Conservation (phyloP, 2,113 vertebrate genomes). For the Prionailurus viverrinus region DNA sequence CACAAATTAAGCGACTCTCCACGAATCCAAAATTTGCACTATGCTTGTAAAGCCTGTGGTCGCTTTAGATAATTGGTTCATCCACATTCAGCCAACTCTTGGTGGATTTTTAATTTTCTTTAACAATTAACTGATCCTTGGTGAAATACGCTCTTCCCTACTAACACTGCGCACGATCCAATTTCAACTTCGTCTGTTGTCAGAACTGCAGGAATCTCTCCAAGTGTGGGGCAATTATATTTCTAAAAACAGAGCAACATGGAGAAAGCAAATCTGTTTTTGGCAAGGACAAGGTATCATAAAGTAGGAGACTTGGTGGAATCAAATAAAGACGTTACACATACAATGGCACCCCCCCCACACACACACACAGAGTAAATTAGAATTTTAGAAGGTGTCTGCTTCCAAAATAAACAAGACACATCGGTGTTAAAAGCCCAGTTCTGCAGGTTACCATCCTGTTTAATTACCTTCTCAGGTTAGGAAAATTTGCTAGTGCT, state of each 20-base stretch:
- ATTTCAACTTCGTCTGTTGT: neutral
- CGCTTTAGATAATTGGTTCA: neutral
- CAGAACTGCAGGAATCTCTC: neutral
- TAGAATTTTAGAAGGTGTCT: neutral
- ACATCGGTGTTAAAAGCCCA: neutral
- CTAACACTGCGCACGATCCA: neutral
- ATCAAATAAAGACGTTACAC: neutral
- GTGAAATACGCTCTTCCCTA: neutral
- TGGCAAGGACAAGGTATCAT: neutral
- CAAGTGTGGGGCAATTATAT: neutral
- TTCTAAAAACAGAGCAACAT: neutral
- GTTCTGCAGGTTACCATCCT: neutral
- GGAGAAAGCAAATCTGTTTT: neutral
- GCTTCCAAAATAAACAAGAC: neutral
- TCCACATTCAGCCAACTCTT: neutral
- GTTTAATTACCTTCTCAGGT: neutral
- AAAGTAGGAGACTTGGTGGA: neutral
- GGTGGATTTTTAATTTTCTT: neutral
- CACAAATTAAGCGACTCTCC: neutral
- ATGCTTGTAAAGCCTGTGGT: neutral
- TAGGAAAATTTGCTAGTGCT: neutral
- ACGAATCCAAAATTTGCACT: neutral
- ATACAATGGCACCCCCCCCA: neutral
- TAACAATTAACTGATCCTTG: neutral
- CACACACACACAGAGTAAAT: neutral